phyloP scores from a whole-genome alignment of 2,797 vertebrate genomes.

The Adelosebastes latens region DNA sequence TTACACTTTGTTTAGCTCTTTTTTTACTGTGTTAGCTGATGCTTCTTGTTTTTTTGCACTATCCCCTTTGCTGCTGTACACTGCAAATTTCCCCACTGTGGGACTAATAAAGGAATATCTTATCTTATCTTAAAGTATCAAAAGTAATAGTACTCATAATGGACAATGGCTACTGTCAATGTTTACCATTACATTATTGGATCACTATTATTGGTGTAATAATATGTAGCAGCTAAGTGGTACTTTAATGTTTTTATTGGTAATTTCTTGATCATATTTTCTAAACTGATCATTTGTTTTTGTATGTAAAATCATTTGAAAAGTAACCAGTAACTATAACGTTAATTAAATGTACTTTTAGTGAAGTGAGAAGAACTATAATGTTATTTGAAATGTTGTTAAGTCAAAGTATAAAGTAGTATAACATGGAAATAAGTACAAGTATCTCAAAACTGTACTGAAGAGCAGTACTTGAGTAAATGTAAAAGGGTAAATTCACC shows the following conservation, averaged over 20 bases:
- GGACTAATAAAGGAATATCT: no score
- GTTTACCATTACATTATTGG: background rate
- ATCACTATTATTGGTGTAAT: background rate
- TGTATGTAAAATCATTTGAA: background rate
- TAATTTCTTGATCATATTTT: background rate
- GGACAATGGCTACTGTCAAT: background rate
- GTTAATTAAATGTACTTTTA: background rate
- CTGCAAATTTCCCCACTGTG: no score
- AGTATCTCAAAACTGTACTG: background rate
- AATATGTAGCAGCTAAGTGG: background rate
- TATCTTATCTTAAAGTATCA: background rate
- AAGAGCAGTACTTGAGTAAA: background rate
- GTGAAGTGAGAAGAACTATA: background rate
- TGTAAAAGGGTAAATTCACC: rapidly evolving
- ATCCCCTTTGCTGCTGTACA: no score
- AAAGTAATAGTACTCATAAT: background rate
- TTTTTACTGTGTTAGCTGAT: no score
- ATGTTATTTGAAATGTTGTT: background rate
- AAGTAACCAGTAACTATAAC: background rate
- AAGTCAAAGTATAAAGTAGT: background rate
- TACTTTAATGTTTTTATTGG: background rate
- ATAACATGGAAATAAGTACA: background rate
- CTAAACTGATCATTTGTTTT: background rate
- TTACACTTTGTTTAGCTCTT: no score
- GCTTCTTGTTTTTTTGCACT: no score